Conservation (phyloP, 2,113 vertebrate genomes). For the Austrofundulus limnaeus region DNA sequence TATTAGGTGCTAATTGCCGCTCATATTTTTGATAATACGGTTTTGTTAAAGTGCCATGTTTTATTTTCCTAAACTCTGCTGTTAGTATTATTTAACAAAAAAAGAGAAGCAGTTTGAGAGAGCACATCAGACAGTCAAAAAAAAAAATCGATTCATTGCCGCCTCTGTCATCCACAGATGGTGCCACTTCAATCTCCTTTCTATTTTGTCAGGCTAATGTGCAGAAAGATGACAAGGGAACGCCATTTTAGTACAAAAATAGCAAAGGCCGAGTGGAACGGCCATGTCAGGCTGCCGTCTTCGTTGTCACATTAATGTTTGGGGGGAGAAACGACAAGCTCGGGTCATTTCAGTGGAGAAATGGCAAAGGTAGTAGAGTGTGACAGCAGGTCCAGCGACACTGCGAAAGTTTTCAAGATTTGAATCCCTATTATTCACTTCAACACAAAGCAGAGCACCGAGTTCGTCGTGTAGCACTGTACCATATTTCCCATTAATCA, state of each 20-base stretch:
- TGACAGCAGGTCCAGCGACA: constrained; percentile 32
- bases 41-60: no score
- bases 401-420: constrained; percentile 11
- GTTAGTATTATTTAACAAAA: background rate
- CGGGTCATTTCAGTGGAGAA: constrained; percentile 51
- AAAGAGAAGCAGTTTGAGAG: constrained; percentile 27
- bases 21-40: no score
- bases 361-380: constrained; percentile 46
- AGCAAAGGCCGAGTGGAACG: constrained; percentile 53
- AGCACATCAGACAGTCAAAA: constrained; percentile 49
- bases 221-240: constrained; percentile 69
- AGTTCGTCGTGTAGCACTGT: background rate
- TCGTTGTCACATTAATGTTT: constrained; percentile 59
- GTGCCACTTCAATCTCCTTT: constrained; percentile 69
- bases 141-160: constrained; percentile 60
- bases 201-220: constrained; percentile 71
- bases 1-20: no score
- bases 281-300: constrained; percentile 57
- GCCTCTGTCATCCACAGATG: constrained; percentile 65
- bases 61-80: constrained; percentile 18
- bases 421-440: constrained; percentile 3
- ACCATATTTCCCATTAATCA: constrained; percentile 28
- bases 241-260: constrained; percentile 64
- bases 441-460: background rate
- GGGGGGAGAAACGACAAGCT: constrained; percentile 40